These are phyloP conservation scores for Hippocampus mohnikei DNA, from an alignment of 2,113 vertebrate species.

Conservation along the genomic window DNA sequence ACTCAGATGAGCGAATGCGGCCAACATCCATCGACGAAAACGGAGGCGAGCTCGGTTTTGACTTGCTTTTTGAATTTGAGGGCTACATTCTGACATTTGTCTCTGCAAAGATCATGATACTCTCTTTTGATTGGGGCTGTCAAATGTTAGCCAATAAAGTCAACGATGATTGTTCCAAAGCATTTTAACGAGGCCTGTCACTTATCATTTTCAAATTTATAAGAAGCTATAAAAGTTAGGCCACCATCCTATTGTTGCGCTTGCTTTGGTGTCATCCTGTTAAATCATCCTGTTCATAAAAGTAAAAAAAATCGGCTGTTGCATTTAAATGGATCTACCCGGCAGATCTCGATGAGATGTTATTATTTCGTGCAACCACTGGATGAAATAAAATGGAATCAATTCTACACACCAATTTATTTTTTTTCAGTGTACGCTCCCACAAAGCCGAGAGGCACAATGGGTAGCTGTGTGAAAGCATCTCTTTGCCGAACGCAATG, in stretches of 20 bases:
- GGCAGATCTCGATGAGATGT: no score
- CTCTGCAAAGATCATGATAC: background rate
- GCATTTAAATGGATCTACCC: no score
- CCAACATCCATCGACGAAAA: conserved; percentile 18
- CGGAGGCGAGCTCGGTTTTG: background rate
- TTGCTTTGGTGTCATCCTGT: conserved; percentile 1
- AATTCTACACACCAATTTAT: no score
- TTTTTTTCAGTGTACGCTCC: no score
- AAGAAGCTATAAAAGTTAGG: conserved; percentile 10
- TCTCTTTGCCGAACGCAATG: background rate
- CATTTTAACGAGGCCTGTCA: conserved; percentile 17
- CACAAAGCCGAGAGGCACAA: background rate
- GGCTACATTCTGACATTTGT: background rate
- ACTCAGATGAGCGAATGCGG: conserved; percentile 5
- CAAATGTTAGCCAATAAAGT: background rate
- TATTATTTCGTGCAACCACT: no score
- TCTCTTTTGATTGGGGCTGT: background rate
- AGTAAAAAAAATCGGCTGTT: no score
- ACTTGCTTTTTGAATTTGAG: background rate
- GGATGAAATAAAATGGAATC: no score
- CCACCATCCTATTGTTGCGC: background rate
- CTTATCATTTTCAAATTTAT: conserved; percentile 4
- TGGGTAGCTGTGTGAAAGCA: background rate
- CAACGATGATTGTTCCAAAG: background rate
- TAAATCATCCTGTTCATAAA: background rate